Evolutionary conservation across 2,797 vertebrate species (phyloP).

Genomic region (Antrozous pallidus): DNA sequence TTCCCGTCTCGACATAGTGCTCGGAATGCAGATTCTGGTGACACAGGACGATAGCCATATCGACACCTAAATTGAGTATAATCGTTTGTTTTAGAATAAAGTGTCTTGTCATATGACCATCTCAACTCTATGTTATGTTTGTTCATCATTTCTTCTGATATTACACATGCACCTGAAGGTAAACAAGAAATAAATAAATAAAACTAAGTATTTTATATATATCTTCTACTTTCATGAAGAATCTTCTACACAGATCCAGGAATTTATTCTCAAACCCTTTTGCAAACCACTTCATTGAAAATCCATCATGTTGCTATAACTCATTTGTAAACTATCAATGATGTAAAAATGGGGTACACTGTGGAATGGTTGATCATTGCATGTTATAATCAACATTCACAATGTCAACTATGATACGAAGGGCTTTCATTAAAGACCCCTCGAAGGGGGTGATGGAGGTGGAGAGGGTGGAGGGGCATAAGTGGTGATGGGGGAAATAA

Average conservation of each 20-base stretch:
- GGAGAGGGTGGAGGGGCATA: too few relatives aligned
- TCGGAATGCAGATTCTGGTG: accelerated
- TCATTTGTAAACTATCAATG: not conserved
- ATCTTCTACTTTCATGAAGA: too few relatives aligned
- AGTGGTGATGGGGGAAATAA: too few relatives aligned
- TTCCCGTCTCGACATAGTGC: not conserved
- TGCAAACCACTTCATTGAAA: too few relatives aligned
- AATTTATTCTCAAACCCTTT: too few relatives aligned
- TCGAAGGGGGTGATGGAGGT: not conserved
- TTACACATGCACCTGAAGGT: not conserved
- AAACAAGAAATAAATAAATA: not conserved
- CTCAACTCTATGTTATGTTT: accelerated
- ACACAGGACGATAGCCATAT: accelerated
- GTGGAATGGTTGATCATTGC: not conserved
- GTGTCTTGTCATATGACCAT: accelerated
- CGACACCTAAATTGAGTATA: not conserved
- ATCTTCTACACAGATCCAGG: too few relatives aligned
- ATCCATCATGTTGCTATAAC: not conserved
- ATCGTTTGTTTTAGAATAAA: not conserved
- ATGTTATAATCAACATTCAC: not conserved
- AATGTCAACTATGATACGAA: not conserved
- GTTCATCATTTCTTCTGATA: not conserved
- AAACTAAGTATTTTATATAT: too few relatives aligned
- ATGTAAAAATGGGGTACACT: not conserved
- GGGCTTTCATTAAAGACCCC: not conserved